Base-by-base conservation (phyloP, 1,140 invertebrate genomes). In the Doryteuthis pealeii region DNA sequence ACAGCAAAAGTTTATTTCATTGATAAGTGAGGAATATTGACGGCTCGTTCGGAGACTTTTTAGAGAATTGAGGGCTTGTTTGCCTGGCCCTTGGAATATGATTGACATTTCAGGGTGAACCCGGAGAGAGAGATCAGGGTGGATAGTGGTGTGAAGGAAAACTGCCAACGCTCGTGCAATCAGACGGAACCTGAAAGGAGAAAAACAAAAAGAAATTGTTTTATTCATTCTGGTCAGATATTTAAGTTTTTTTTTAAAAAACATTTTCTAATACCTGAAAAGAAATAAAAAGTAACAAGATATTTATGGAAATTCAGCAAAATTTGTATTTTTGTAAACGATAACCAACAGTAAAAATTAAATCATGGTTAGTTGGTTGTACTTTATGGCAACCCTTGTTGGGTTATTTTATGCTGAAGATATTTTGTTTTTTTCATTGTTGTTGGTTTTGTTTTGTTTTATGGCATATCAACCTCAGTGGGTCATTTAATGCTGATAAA, bases 21-120 rank as follows among this genome's bases (percentile, higher is more conserved):
- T 32, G 8, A 33, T 4, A 5, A 68, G 18, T 12, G 66, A 31
- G 18, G 26, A 28, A 68, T 68, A 68, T 32, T 68, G 66, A 8
- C 32, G 28, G 66, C 30, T 68, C 8, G n/a, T 68, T 31, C 30
- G 26, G 31, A 68, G 66, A 22, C 30, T 30, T 33, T 30, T 26
- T 6, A 68, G 66, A 22, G 30, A 18, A 22, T 68, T 68, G 15
- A 68, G 32, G n/a, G 66, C 32, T 15, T 68, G 66, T 12, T 68
- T 68, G 5, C 66, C 32, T 8, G 28, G 28, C 22, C 22, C 15
- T 22, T 31, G 28, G 22, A 68, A 33, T 12, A 68, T 30, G 30
- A 68, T 68, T 8, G 66, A 33, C 66, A 68, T 68, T 26, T 68
- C 66, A 26, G 66, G 66, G 31, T 68, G 66, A 31, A 68, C 32